Conservation (phyloP, 2,113 vertebrate species). For the Trichechus manatus region DNA sequence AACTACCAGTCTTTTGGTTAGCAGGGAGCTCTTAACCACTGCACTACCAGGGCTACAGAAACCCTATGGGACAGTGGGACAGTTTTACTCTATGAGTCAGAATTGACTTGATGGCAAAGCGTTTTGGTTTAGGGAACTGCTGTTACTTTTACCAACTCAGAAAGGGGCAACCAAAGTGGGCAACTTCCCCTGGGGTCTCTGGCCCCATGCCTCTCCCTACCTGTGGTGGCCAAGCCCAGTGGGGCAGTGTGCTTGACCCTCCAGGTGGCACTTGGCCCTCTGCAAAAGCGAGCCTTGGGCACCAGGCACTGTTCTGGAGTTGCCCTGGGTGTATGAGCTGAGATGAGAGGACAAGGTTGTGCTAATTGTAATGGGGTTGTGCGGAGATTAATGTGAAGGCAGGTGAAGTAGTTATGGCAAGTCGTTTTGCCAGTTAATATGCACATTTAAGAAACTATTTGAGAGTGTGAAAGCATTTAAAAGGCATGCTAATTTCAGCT, state of each 20-base stretch:
- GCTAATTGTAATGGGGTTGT: conserved; percentile 47
- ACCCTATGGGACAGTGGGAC: background rate
- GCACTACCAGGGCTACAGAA: too few relatives aligned
- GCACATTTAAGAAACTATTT: conserved; percentile 73
- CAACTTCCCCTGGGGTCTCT: background rate
- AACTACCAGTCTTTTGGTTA: too few relatives aligned
- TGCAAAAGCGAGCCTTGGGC: background rate
- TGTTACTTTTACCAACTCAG: background rate
- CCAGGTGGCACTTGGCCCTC: background rate
- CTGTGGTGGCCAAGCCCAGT: background rate
- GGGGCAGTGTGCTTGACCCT: background rate
- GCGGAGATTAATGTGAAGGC: conserved; percentile 66
- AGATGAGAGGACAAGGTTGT: background rate
- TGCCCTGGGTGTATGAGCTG: conserved; percentile 42
- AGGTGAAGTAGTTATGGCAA: background rate
- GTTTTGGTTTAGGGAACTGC: background rate
- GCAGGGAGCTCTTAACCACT: too few relatives aligned
- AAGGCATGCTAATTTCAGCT: conserved; percentile 75
- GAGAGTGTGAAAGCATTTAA: conserved; percentile 68
- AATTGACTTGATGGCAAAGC: background rate
- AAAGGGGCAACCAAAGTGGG: background rate
- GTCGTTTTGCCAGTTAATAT: conserved; percentile 64
- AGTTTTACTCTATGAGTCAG: background rate
- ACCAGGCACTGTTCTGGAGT: background rate
- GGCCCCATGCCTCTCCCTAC: background rate